Evolutionary conservation across 2,797 vertebrate genomes (phyloP), one percentile per base, ranked within the genome.

Genomic region (Coracias cyanogaster): DNA sequence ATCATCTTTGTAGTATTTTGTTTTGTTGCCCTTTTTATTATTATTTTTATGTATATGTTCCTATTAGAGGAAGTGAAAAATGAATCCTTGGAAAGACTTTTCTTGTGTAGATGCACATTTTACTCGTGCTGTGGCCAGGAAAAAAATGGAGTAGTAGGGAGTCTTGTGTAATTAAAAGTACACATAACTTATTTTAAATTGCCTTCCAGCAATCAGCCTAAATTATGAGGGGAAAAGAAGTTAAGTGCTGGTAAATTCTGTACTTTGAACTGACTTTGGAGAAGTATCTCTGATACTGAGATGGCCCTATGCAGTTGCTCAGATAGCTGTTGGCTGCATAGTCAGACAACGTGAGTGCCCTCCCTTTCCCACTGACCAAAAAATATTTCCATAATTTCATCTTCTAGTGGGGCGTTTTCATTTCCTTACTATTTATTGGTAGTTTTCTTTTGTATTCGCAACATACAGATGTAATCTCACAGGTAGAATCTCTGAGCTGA

Each of bases 1-100:
- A 54, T 91, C 46, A 66, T 84, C 79, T 89, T 83, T 41, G 61
- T 88, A 60, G 43, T 60, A 61, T 85, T 93, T 94, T 92, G 61
- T 49, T 94, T 92, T 89, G 71, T 49, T 85, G n/a, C 22, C 45
- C 19, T 69, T 77, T 52, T 73, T 86, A 72, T 94, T 89, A 31
- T 82, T 95, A 24, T 70, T 92, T 93, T 71, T 79, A 92, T 94
- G 39, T 76, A 37, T 86, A 24, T 15, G 12, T 61, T 93, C 31
- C 51, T 86, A 12, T 82, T 73, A 66, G 29, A 86, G n/a, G 16
- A 62, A 69, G 52, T 62, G 28, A 90, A 93, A 88, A 86, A 48
- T 69, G 31, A 83, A 43, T 76, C 7, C 4, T 8, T 60, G 26
- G 28, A 17, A 82, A 64, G 28, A 22, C 8, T 66, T 69, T 35